These are phyloP conservation scores for Argynnis bischoffii DNA, from an alignment of 2,888 invertebrate species.

Conservation along the genomic window DNA sequence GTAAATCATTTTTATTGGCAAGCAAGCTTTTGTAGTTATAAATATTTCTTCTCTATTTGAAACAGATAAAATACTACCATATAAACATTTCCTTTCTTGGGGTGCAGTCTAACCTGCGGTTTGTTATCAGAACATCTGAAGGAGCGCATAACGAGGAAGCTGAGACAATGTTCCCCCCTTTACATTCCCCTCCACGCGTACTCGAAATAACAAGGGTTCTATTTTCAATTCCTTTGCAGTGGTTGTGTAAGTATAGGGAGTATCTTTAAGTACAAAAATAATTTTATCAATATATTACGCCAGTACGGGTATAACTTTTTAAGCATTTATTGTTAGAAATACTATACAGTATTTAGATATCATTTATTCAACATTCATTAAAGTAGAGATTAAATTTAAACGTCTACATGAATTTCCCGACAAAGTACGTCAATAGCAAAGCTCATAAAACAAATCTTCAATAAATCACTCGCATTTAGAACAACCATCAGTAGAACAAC, in stretches of 20 bases:
- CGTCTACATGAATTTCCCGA: conserved; percentile 67
- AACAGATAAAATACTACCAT: conserved; percentile 49
- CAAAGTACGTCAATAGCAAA: conserved; percentile 56
- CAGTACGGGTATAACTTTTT: too few species aligned
- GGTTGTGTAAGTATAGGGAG: conserved; percentile 23
- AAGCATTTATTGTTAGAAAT: too few species aligned
- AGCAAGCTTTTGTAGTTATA: conserved; percentile 18
- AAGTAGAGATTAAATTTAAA: conserved; percentile 44
- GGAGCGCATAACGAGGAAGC: conserved; percentile 70
- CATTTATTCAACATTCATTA: conserved; percentile 1
- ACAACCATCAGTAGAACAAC: conserved; percentile 69
- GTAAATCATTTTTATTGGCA: not conserved
- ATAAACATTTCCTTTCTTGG: conserved; percentile 52
- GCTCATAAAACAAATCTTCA: conserved; percentile 65
- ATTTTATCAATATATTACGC: too few species aligned
- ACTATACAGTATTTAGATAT: too few species aligned
- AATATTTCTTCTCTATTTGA: conserved; percentile 33
- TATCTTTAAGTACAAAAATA: not conserved
- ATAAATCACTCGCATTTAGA: conserved; percentile 57
- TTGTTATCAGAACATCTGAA: conserved; percentile 76
- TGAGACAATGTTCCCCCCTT: conserved; percentile 71
- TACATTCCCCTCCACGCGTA: conserved; percentile 74
- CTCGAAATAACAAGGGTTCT: conserved; percentile 80
- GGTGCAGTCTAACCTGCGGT: conserved; percentile 55
- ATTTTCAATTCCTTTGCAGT: conserved; percentile 65